phyloP scores from a whole-genome alignment of 2,888 invertebrate species.

The Folsomia candida region DNA sequence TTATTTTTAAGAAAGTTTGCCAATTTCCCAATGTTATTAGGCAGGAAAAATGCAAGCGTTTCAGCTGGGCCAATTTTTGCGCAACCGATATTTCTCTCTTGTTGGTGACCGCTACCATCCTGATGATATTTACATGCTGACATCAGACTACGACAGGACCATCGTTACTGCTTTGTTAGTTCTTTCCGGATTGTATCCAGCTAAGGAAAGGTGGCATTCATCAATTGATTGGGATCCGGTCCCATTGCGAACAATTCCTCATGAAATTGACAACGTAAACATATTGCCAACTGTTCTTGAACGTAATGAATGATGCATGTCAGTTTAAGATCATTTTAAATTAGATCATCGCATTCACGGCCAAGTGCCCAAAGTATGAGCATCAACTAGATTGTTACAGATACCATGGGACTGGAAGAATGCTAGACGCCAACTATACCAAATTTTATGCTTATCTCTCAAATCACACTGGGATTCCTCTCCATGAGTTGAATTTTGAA shows the following conservation, averaged over 20 bases:
- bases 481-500: background rate
- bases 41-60: background rate
- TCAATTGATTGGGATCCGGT: constrained; percentile 52
- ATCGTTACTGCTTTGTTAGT: constrained; percentile 80
- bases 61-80: constrained; percentile 5
- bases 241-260: constrained; percentile 56
- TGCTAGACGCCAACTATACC: background rate
- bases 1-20: background rate
- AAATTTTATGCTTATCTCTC: background rate
- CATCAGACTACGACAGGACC: constrained; percentile 79
- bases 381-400: background rate
- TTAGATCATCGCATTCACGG: background rate
- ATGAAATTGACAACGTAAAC: constrained; percentile 68
- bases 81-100: background rate
- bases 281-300: background rate
- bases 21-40: background rate
- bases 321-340: no score
- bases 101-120: background rate
- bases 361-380: background rate
- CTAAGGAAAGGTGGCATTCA: constrained; percentile 53
- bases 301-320: background rate
- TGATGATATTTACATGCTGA: constrained; percentile 54
- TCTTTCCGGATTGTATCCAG: constrained; percentile 74
- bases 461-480: background rate
- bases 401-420: background rate